A percentile compares a stretch with the other conserved stretches of the same genome.
Evolutionary conservation across 1,140 invertebrate genomes (phyloP).

Genomic region (Drosophila pachea): DNA sequence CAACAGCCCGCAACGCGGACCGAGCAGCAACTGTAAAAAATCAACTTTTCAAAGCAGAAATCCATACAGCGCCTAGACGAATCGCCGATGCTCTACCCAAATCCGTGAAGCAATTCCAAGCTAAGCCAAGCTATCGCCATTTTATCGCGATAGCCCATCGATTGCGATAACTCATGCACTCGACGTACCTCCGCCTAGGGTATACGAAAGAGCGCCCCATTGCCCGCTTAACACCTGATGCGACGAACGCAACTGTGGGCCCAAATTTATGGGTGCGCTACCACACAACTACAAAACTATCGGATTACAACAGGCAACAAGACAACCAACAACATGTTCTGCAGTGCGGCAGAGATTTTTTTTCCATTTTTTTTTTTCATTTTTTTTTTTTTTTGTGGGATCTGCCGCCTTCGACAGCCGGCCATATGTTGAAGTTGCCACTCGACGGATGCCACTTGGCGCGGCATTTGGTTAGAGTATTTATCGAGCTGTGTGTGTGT

Average conservation of each 20-base stretch:
- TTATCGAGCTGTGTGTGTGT: constrained; percentile 42
- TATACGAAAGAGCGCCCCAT: constrained; percentile 21
- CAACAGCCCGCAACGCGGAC: constrained; percentile 12
- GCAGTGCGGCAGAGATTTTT: constrained; percentile 4
- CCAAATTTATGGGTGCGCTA: constrained; percentile 74
- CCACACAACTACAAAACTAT: constrained; percentile 76
- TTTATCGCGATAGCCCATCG: no score
- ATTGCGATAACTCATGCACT: no score
- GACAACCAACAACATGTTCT: constrained; percentile 75
- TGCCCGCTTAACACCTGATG: constrained; percentile 72
- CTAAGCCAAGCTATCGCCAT: no score
- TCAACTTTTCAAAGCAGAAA: constrained; percentile 44
- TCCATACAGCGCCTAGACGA: constrained; percentile 10
- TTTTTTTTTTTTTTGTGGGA: constrained; percentile 24
- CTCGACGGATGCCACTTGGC: constrained; percentile 27
- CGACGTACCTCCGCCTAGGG: neutral
- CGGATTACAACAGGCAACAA: constrained; percentile 72
- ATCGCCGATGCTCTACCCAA: constrained; percentile 27
- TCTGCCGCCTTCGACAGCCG: constrained; percentile 40
- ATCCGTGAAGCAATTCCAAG: no score
- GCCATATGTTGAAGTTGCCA: constrained; percentile 68
- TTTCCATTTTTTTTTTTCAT: neutral
- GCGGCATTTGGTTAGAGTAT: constrained; percentile 61
- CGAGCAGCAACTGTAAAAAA: constrained; percentile 53
- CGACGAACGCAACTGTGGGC: constrained; percentile 39